Conservation (phyloP, 2,113 vertebrate species). For the Lamprologus sp. region DNA sequence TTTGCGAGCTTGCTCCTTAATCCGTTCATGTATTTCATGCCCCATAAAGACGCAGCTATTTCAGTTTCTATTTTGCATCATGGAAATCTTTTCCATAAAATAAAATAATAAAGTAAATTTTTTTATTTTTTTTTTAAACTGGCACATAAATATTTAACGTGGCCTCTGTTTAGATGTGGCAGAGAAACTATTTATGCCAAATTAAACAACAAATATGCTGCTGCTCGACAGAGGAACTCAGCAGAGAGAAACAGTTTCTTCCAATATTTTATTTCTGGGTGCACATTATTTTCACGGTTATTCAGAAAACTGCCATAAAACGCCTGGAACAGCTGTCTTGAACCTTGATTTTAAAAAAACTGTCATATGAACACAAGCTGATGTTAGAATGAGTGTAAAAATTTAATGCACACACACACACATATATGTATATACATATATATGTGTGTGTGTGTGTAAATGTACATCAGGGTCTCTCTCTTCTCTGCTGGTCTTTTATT, state of each 20-base stretch:
- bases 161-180: conserved; percentile 45
- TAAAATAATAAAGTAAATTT: conserved; percentile 1
- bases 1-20: conserved; percentile 36
- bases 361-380: not conserved
- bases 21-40: conserved; percentile 61
- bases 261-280: conserved; percentile 17
- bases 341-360: not conserved
- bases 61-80: conserved; percentile 41
- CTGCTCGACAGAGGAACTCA: not conserved
- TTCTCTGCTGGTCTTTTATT: conserved; percentile 67
- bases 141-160: conserved; percentile 63
- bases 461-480: not conserved
- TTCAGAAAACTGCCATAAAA: conserved; percentile 27
- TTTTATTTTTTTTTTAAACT: not conserved
- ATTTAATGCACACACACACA: not conserved
- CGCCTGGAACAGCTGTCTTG: not conserved
- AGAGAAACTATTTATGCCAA: conserved; percentile 37
- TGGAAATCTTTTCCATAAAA: conserved; percentile 21
- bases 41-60: conserved; percentile 52
- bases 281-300: conserved; percentile 19
- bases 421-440: no score
- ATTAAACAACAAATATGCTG: conserved; percentile 37
- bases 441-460: not conserved
- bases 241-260: not conserved
- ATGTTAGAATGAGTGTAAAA: not conserved